Percentiles rank a stretch among this genome's conserved stretches.
Evolutionary conservation across 2,113 vertebrate genomes (phyloP).

Genomic region (Pteronura brasiliensis): DNA sequence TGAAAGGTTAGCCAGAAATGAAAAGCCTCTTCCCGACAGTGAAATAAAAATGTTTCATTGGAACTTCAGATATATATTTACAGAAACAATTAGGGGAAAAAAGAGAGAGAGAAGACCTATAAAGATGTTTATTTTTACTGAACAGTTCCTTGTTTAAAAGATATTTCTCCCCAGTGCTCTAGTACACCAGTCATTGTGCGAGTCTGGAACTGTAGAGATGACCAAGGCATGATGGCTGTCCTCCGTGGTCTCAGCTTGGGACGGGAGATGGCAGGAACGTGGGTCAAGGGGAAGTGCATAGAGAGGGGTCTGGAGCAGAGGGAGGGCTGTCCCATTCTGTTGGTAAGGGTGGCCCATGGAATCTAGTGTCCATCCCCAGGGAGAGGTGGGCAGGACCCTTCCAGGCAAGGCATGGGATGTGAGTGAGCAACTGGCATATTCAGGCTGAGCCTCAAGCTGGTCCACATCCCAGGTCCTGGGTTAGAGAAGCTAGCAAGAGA

Average conservation of each 20-base stretch:
- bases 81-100: not conserved
- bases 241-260: no score
- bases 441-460: not conserved
- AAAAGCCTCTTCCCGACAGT: not conserved
- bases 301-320: not conserved
- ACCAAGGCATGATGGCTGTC: not conserved
- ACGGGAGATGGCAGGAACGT: not conserved
- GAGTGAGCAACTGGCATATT: rapidly evolving
- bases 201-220: not conserved
- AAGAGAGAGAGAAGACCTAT: not conserved
- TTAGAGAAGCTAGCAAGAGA: not conserved
- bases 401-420: not conserved
- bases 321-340: not conserved
- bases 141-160: not conserved
- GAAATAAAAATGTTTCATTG: not conserved
- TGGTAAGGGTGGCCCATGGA: not conserved
- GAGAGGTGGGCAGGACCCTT: not conserved
- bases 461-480: not conserved
- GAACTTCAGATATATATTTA: not conserved
- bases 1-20: not conserved
- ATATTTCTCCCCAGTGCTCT: not conserved
- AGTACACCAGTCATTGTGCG: not conserved
- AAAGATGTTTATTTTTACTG: not conserved
- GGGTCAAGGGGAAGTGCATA: no score
- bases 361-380: not conserved